These are phyloP conservation scores for Oscheius sp. DNA, from an alignment of 1,140 invertebrate genomes.

Conservation along the genomic window DNA sequence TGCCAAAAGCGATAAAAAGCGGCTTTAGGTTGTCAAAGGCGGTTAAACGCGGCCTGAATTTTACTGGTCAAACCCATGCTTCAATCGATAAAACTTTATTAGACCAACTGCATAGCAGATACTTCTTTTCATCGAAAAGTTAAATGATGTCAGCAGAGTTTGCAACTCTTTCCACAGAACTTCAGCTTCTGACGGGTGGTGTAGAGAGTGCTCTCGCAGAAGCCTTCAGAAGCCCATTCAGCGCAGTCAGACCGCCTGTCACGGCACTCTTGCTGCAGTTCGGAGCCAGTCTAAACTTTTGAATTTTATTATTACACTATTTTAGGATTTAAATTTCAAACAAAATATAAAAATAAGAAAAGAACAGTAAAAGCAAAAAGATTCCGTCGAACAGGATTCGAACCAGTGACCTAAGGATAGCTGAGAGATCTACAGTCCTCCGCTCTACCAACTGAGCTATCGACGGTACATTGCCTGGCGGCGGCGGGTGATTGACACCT, in stretches of 20 bases:
- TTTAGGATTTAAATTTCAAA: neutral
- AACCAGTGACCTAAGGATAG: neutral
- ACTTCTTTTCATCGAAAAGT: too few species aligned
- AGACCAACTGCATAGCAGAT: neutral
- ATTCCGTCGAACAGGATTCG: too few species aligned
- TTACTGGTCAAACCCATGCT: too few species aligned
- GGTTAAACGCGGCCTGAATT: too few species aligned
- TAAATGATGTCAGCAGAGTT: conserved; percentile 33
- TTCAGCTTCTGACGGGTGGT: conserved; percentile 27
- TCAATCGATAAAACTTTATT: too few species aligned
- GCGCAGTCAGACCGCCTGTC: conserved; percentile 34
- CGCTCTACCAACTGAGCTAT: conserved; percentile 46
- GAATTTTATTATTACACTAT: neutral
- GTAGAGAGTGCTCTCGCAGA: conserved; percentile 36
- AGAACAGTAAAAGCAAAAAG: too few species aligned
- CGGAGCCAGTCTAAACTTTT: too few species aligned
- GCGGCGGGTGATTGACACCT: too few species aligned
- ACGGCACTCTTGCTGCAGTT: conserved; percentile 32
- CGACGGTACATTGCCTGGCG: too few species aligned
- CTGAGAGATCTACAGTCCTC: conserved; percentile 35
- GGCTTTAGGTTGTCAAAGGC: too few species aligned
- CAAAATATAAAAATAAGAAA: too few species aligned
- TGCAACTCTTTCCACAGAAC: conserved; percentile 40
- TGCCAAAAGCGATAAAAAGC: too few species aligned
- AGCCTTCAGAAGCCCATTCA: conserved; percentile 39